These are phyloP conservation scores for Acyrthosiphon pisum DNA, from an alignment of 1,140 invertebrate species.

Conservation along the genomic window DNA sequence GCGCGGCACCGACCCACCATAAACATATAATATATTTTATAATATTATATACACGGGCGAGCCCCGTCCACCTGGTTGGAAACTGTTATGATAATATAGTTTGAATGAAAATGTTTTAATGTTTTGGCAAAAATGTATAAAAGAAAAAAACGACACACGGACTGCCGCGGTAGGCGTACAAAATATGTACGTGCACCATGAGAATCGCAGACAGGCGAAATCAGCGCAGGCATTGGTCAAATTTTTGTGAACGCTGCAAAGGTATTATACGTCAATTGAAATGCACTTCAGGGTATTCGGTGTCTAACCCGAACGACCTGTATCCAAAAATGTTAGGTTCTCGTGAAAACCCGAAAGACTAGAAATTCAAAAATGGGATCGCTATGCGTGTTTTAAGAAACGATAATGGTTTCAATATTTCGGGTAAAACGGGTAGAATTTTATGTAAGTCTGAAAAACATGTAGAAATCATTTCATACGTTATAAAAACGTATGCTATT, in stretches of 20 bases:
- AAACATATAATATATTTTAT: not conserved
- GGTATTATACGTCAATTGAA: not conserved
- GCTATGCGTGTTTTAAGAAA: not conserved
- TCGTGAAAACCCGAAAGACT: too few species aligned
- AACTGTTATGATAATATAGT: not conserved
- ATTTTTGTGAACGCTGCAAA: not conserved
- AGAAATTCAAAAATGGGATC: too few species aligned
- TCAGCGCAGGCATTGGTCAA: not conserved
- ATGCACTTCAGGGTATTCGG: not conserved
- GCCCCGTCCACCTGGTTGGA: not conserved
- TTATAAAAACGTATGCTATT: not conserved
- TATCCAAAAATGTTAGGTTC: not conserved
- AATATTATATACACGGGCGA: not conserved
- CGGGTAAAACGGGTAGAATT: not conserved
- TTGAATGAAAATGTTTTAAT: slow-evolving; percentile 14
- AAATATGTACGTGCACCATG: not conserved
- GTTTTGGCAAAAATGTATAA: not conserved
- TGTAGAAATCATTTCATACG: not conserved
- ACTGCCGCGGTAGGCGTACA: too few species aligned
- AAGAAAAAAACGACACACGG: too few species aligned
- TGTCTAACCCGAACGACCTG: not conserved
- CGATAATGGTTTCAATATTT: not conserved
- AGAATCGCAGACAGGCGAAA: not conserved
- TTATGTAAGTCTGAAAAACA: not conserved
- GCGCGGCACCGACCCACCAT: not conserved